Base-by-base conservation (phyloP, 1,140 invertebrate species). In the Pararge aegeria region DNA sequence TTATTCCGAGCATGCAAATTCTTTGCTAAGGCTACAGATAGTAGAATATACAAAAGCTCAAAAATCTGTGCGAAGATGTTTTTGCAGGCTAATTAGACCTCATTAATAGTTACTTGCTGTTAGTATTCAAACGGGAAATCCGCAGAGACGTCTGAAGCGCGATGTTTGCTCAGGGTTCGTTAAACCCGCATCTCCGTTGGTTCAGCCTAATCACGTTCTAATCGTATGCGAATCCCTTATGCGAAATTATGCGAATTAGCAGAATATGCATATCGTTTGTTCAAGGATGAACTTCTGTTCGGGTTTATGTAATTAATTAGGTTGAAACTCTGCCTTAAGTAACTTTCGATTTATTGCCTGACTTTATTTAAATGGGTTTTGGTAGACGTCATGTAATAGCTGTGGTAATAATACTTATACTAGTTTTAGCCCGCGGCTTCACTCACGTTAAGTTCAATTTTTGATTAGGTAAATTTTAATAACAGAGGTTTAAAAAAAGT, bases 191-290 rank as follows among this genome's bases (percentile, higher is more conserved):
- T 57, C 53, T 30, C 24, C 18, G 51, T 64, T 57, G 42, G 48
- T 54, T 58, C 50, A 55, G 49, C 44, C 48, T 58, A 16, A 57
- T 71, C 68, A 57, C 63, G 20, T 30, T 27, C 44, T 64, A 68
- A 67, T 67, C 54, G 53, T 64, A 61, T 64, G 60, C 66, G 52
- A 66, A 63, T 61, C 60, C 61, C 30, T 30, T 54, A 50, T 51
- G 51, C 44, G 55, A 64, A 49, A 58, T 64, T 64, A 64, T 59
- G 55, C 34, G 61, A 46, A 57, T 57, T 56, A 38, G 20, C 16
- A 27, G 21, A 30, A 53, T 57, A 53, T 54, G 50, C 57, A 60
- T 53, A 53, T 40, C 18, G 15, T 37, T 34, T 18, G 18, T 53
- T 13, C 34, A 13, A 40, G 20, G 37, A 40, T 21, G 20, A 37